A percentile compares a stretch with the other conserved stretches of the same genome.
These are phyloP conservation scores for Chondrilla cf. caribensis DNA, from an alignment of 37 sponge, comb jelly and placozoan species.

Conservation along the genomic window DNA sequence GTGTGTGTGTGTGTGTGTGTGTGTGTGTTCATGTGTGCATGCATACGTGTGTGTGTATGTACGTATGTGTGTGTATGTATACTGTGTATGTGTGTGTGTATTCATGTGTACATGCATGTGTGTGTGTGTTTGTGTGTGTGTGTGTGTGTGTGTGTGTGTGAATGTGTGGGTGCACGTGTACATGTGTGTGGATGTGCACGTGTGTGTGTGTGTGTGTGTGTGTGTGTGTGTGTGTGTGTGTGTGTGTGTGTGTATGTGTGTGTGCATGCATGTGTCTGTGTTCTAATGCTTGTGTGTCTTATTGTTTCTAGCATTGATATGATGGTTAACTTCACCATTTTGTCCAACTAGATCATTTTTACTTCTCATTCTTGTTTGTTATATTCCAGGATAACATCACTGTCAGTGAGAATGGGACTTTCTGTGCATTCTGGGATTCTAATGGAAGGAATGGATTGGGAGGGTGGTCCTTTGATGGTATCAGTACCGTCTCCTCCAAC, in stretches of 20 bases:
- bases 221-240: background rate
- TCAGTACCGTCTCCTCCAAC: no score
- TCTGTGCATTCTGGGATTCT: no score
- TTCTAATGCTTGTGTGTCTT: no score
- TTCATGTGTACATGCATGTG: background rate
- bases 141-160: background rate
- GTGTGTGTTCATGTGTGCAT: background rate
- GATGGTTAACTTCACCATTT: no score
- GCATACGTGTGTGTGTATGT: background rate
- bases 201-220: background rate
- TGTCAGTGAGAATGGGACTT: no score
- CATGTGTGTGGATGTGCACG: background rate
- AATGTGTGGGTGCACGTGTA: background rate
- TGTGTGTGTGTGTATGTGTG: background rate
- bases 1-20: constrained; percentile 12
- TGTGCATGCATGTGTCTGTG: background rate
- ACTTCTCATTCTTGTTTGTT: no score
- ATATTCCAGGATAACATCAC: no score
- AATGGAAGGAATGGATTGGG: no score
- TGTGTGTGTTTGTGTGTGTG: background rate
- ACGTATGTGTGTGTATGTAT: no score
- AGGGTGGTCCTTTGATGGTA: no score
- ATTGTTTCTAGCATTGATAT: no score
- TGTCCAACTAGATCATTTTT: no score
- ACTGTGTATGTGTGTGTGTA: background rate